Percentiles rank a stretch among this genome's conserved stretches.
These are phyloP conservation scores for Corythornis madagascariensis DNA, from an alignment of 2,113 vertebrate genomes.

Conservation along the genomic window DNA sequence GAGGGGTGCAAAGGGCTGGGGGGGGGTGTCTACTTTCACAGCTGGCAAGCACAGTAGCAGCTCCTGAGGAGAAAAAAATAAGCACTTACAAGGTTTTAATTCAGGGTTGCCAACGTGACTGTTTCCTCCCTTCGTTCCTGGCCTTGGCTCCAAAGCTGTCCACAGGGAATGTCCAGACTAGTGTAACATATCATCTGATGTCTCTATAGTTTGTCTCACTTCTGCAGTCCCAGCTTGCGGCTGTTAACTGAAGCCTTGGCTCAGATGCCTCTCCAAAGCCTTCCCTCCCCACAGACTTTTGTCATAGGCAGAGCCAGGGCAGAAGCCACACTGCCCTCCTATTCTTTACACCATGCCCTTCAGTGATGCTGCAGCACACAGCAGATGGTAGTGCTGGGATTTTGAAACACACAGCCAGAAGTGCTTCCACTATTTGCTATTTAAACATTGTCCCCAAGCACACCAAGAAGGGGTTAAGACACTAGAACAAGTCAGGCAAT, in stretches of 20 bases:
- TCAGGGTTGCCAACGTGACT: neutral
- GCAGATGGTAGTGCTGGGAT: neutral
- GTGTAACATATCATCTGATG: slow-evolving; percentile 25
- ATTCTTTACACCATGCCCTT: neutral
- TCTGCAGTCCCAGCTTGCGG: neutral
- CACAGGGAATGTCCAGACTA: slow-evolving; percentile 19
- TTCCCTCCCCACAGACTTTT: neutral
- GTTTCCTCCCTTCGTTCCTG: slow-evolving; percentile 9
- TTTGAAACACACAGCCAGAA: neutral
- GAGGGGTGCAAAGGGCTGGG: neutral
- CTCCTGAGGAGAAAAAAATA: neutral
- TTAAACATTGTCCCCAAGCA: neutral
- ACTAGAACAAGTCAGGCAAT: neutral
- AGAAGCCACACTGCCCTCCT: neutral
- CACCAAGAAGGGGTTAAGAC: neutral
- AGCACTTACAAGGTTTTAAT: slow-evolving; percentile 21
- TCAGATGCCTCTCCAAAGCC: neutral
- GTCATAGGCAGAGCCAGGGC: neutral
- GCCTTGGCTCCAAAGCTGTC: slow-evolving; percentile 7
- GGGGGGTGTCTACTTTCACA: slow-evolving; percentile 20
- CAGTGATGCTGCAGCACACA: neutral
- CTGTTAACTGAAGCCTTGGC: neutral
- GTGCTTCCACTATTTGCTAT: neutral
- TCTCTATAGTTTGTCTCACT: slow-evolving; percentile 32
- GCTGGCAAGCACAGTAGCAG: slow-evolving; percentile 5